Evolutionary conservation across 2,113 vertebrate genomes (phyloP).

Genomic region (Nesoenas mayeri): DNA sequence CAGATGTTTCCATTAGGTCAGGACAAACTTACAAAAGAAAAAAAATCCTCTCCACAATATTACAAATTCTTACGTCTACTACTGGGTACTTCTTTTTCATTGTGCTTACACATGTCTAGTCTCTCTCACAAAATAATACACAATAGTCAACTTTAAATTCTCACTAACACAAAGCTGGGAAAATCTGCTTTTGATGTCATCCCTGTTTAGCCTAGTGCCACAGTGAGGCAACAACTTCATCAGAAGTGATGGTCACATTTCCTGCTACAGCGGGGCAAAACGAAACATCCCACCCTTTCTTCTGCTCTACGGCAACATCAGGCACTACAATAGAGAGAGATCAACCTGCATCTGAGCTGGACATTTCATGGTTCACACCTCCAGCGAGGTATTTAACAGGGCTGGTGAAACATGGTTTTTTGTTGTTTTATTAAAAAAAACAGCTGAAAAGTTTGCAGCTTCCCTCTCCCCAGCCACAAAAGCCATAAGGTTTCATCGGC

Average conservation of each 20-base stretch:
- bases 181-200: not conserved
- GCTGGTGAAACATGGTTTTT: not conserved
- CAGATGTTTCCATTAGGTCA: slow-evolving; percentile 9
- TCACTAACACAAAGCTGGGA: not conserved
- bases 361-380: not conserved
- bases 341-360: not conserved
- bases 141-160: not conserved
- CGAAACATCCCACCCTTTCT: rapidly evolving
- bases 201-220: not conserved
- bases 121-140: not conserved
- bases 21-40: not conserved
- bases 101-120: not conserved
- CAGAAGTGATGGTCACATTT: not conserved
- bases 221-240: not conserved
- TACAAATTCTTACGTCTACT: not conserved
- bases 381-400: not conserved
- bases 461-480: not conserved
- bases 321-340: not conserved
- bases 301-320: not conserved
- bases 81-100: not conserved
- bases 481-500: not conserved
- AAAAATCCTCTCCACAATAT: not conserved
- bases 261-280: not conserved
- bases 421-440: not conserved
- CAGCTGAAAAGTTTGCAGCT: not conserved